phyloP scores from a whole-genome alignment of 2,113 vertebrate species.

The Dipodomys merriami region DNA sequence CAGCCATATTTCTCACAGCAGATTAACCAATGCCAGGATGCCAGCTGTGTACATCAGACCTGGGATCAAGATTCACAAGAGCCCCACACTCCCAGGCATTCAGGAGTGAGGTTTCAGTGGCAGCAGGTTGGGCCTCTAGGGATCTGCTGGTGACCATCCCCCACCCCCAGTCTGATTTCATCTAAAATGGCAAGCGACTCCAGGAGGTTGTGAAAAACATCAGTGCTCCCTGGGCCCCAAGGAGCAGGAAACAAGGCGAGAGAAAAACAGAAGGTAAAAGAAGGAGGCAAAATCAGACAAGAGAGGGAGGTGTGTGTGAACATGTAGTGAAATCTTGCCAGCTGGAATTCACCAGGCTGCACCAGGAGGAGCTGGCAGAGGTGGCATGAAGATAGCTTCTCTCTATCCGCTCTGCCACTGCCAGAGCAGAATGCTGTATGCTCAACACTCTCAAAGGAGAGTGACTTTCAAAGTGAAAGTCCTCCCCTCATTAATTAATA shows the following conservation, averaged over 20 bases:
- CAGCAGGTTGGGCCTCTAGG: neutral
- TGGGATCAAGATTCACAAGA: neutral
- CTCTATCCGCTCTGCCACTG: neutral
- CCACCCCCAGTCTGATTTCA: neutral
- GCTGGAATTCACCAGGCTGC: neutral
- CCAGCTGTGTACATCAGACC: neutral
- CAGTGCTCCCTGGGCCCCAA: neutral
- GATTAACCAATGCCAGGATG: neutral
- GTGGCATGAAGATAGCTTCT: neutral
- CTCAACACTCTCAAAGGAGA: rapidly evolving
- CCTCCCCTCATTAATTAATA: neutral
- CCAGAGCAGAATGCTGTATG: neutral
- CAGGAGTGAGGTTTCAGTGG: neutral
- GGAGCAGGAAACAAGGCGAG: neutral
- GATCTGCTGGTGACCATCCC: neutral
- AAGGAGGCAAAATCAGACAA: neutral
- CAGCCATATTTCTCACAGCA: neutral
- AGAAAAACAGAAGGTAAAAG: neutral
- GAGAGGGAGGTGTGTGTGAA: rapidly evolving
- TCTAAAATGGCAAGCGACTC: neutral
- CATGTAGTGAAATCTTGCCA: neutral
- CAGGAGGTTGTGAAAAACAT: neutral
- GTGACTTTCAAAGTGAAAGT: neutral
- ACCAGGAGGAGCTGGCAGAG: rapidly evolving
- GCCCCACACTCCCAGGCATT: neutral